Conservation (phyloP, 1,140 invertebrate genomes). For the Halesus radiatus region DNA sequence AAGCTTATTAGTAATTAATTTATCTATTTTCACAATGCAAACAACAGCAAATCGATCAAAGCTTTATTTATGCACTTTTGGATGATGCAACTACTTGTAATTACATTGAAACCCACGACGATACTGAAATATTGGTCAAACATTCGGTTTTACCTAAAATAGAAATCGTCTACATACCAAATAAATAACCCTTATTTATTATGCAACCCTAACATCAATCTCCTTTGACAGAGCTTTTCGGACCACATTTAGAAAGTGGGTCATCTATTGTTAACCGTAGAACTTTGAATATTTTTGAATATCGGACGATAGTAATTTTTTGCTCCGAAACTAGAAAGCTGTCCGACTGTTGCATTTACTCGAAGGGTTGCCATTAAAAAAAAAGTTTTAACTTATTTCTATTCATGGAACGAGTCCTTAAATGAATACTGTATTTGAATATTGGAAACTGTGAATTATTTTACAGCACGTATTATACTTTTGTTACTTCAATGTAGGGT, state of each 20-base stretch:
- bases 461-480: conserved; percentile 8
- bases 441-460: background rate
- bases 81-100: background rate
- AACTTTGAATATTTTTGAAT: conserved; percentile 54
- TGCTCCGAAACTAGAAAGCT: conserved; percentile 48
- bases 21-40: no score
- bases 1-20: no score
- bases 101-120: background rate
- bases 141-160: background rate
- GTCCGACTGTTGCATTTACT: background rate
- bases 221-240: conserved; percentile 32
- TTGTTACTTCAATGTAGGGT: background rate
- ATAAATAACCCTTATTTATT: conserved; percentile 31
- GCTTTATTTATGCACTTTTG: no score
- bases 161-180: background rate
- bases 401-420: background rate
- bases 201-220: conserved; percentile 48
- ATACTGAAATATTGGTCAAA: conserved; percentile 24
- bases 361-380: conserved; percentile 46
- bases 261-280: conserved; percentile 43
- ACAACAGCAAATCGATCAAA: no score
- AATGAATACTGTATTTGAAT: background rate
- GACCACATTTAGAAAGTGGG: conserved; percentile 52
- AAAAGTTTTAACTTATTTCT: conserved; percentile 21
- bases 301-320: conserved; percentile 43